Evolutionary conservation across 2,888 invertebrate genomes (phyloP).

Genomic region (Taphrorychus bicolor): DNA sequence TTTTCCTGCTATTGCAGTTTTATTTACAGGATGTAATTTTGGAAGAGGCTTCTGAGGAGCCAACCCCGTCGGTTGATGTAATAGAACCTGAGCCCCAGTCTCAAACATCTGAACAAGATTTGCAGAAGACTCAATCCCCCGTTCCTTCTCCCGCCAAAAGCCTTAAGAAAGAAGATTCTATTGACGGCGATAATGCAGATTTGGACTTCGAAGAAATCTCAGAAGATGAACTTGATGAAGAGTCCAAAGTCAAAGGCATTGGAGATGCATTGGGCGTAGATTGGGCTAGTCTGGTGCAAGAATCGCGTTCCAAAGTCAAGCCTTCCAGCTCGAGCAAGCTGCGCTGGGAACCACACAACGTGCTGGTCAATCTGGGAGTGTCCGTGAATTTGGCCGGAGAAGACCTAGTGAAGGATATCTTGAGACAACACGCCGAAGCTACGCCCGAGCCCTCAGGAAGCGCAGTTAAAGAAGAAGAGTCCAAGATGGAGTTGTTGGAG

Average conservation of each 20-base stretch:
- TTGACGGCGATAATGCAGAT: constrained; percentile 76
- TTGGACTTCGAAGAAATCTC: constrained; percentile 91
- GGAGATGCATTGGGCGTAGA: constrained; percentile 96
- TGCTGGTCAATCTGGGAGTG: constrained; percentile 75
- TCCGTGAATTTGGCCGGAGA: constrained; percentile 79
- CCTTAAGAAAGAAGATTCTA: constrained; percentile 60
- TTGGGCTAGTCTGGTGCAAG: constrained; percentile 89
- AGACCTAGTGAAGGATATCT: constrained; percentile 62
- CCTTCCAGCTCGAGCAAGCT: constrained; percentile 69
- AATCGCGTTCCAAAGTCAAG: constrained; percentile 68
- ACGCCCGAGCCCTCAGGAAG: constrained; percentile 34
- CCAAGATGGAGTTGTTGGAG: constrained; percentile 44
- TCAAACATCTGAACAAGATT: not conserved
- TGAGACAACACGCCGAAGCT: constrained; percentile 56
- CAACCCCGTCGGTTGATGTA: not conserved
- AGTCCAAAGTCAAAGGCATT: constrained; percentile 74
- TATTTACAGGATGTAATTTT: constrained; percentile 13
- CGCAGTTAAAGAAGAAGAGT: constrained; percentile 16
- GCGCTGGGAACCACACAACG: constrained; percentile 81
- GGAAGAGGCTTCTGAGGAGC: constrained; percentile 15
- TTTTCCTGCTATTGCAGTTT: not conserved
- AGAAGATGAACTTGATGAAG: constrained; percentile 88
- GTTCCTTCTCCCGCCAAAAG: constrained; percentile 39
- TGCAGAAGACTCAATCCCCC: constrained; percentile 51
- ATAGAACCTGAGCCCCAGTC: constrained; percentile 12